Evolutionary conservation across 2,888 invertebrate genomes (phyloP).

Genomic region (Megastigmus dorsalis): DNA sequence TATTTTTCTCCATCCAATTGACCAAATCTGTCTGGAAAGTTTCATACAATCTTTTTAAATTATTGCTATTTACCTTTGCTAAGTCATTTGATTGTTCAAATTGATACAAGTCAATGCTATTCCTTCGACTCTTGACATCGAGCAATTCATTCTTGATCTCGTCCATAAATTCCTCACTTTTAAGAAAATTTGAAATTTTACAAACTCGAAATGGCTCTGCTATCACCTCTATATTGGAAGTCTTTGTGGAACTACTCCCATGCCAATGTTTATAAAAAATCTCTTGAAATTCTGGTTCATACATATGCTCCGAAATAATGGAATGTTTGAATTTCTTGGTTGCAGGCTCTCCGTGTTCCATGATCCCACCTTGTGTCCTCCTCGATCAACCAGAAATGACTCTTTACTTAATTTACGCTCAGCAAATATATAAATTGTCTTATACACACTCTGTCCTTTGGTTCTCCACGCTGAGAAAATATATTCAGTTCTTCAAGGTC

Average conservation of each 20-base stretch:
- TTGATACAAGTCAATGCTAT: conserved; percentile 91
- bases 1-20: conserved; percentile 78
- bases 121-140: conserved; percentile 79
- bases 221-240: conserved; percentile 76
- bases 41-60: conserved; percentile 80
- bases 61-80: conserved; percentile 77
- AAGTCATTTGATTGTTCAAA: conserved; percentile 89
- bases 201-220: conserved; percentile 82
- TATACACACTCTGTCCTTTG: conserved; percentile 18
- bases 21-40: conserved; percentile 81
- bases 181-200: conserved; percentile 80
- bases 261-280: conserved; percentile 74
- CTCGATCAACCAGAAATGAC: neutral
- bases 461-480: conserved; percentile 15
- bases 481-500: conserved; percentile 19
- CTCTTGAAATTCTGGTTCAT: conserved; percentile 58
- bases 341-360: conserved; percentile 61
- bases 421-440: neutral
- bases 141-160: conserved; percentile 81
- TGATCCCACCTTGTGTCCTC: conserved; percentile 37
- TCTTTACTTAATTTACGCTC: neutral
- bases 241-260: conserved; percentile 72
- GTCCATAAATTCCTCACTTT: conserved; percentile 77
- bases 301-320: conserved; percentile 65
- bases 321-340: conserved; percentile 63